Evolutionary conservation across 2,113 vertebrate genomes (phyloP), one percentile per base, ranked within the genome.

Genomic region (Bufo gargarizans): DNA sequence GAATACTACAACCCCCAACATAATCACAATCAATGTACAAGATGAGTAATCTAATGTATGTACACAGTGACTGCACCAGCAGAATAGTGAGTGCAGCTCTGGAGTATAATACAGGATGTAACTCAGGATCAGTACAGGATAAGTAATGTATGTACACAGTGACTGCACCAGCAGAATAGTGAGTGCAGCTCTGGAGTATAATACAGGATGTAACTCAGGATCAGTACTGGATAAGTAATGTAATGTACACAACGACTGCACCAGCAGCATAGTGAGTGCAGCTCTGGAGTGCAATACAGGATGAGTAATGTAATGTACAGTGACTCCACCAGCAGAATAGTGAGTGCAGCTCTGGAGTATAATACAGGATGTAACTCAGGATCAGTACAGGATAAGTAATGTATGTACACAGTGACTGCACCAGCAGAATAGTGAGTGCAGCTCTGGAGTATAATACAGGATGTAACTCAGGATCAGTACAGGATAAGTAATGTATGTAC

Each of bases 391-490:
- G 65, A 69, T 69, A 33, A 69, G 65, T 69, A 69, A 69, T 69
- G 65, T 69, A 69, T 69, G n/a, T 69, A 69, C 65, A 69, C 65
- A 69, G 65, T 69, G 65, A 69, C 65, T 69, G 8, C 22, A 69
- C 65, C 59, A 19, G 17, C 59, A 61, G 59, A 61, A 61, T 61
- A 61, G 59, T 19, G 59, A 33, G 65, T 43, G 11, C 16, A 33
- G 56, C 56, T 58, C 56, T 58, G 56, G 56, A 14, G 56, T 58
- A 58, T 58, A 58, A 71, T 71, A 33, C 67, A 33, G 33, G 33
- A 33, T 33, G 33, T 33, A 33, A 33, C 33, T 33, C 33, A 33
- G 33, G 33, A 33, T 33, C 33, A 33, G 33, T 33, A 33, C 33
- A 33, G 22, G 67, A 12, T 43, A 61, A 61, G 59, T 61, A 61